Evolutionary conservation across 2,113 vertebrate species (phyloP).

Genomic region (Noctilio leporinus): DNA sequence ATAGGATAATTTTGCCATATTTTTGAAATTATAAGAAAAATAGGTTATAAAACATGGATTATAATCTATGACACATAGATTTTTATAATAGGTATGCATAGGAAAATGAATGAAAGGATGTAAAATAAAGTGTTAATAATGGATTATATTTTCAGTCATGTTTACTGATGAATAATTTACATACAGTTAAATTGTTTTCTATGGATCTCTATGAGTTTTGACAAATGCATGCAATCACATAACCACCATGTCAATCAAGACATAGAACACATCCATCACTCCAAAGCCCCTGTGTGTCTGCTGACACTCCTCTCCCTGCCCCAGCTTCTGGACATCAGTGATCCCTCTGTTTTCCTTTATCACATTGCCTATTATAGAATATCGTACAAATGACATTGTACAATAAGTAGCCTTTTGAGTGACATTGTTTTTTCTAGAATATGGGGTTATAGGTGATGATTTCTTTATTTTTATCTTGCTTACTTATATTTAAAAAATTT

Average conservation of each 20-base stretch:
- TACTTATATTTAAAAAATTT: background rate
- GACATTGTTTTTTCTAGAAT: background rate
- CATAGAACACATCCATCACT: background rate
- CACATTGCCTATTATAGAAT: background rate
- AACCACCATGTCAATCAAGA: background rate
- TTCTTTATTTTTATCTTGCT: background rate
- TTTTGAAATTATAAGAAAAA: background rate
- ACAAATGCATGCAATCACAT: background rate
- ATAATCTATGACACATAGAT: background rate
- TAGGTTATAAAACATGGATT: background rate
- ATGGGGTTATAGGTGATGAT: background rate
- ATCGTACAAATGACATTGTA: background rate
- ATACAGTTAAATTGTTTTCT: background rate
- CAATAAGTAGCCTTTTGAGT: background rate
- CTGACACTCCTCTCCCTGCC: background rate
- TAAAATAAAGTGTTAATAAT: background rate
- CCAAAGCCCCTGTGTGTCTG: background rate
- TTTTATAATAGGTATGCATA: background rate
- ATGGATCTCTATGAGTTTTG: background rate
- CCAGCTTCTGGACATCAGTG: background rate
- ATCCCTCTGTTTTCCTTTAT: background rate
- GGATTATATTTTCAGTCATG: background rate
- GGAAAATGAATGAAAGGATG: background rate
- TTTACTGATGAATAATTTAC: background rate
- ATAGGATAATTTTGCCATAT: background rate